Evolutionary conservation across 2,888 invertebrate genomes (phyloP), one percentile per base, ranked within the genome.

Genomic region (Drosophila eohydei): DNA sequence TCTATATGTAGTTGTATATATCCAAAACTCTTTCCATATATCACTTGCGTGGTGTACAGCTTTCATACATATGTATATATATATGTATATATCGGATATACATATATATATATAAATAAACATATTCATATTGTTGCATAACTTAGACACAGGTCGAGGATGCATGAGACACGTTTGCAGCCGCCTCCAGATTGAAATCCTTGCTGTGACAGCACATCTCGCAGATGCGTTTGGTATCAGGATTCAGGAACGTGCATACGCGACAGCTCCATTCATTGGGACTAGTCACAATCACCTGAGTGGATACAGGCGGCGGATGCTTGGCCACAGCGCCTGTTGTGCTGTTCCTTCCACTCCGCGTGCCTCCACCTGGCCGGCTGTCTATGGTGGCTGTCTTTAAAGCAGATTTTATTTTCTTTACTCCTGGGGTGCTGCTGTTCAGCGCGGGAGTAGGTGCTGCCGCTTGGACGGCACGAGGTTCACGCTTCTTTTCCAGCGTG

Each of bases 211-310:
- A 94, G 89, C 96, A 96, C 94, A 96, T 96, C 78, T 95, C 95
- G 90, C 96, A 96, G 76, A 96, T 94, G 51, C 94, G 94, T 54
- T 92, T 93, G 0, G 92, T 89, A 3, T 92, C 84, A 1, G 93
- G 92, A 91, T 96, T 96, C 16, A 95, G 92, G 90, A 93, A 96
- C 12, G 96, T 96, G 91, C 96, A 96, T 46, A 94, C 93, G 9
- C 93, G 93, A 90, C 96, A 96, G 71, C 94, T 94, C 96, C 96
- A 96, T 72, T 93, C 93, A 40, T 90, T 91, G 4, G 91, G 88
- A 60, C 88, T 90, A 28, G 90, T 88, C 32, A 90, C 90, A 63
- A 91, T 90, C 36, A 90, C 81, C 59, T 92, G 91, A 26, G 90
- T 89, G 6, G 88, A 79, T 3, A 80, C 80, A 3, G 87, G 73